Percentiles rank a stretch among this genome's conserved stretches.
phyloP scores from a whole-genome alignment of 2,888 invertebrate genomes.

The Eugnorisma glareosa region DNA sequence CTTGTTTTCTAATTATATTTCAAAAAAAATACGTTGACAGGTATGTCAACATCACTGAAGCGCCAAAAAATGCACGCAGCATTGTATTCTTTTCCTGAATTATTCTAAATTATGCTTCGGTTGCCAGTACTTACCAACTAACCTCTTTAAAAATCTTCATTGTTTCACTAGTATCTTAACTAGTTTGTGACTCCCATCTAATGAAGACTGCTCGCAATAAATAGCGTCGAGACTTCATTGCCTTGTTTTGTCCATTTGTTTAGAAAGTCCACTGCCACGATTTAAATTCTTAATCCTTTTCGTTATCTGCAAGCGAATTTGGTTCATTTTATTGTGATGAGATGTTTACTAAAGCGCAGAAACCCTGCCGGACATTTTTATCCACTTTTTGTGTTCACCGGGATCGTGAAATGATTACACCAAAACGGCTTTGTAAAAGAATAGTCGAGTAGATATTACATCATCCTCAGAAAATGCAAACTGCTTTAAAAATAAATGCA shows the following conservation, averaged over 20 bases:
- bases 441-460: slow-evolving; percentile 10
- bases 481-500: slow-evolving; percentile 49
- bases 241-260: slow-evolving; percentile 76
- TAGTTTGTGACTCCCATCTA: slow-evolving; percentile 20
- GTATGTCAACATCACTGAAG: neutral
- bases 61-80: neutral
- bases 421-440: slow-evolving; percentile 38
- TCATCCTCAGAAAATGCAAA: slow-evolving; percentile 27
- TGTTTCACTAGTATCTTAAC: slow-evolving; percentile 4
- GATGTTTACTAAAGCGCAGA: slow-evolving; percentile 56
- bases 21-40: neutral
- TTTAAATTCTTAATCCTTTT: slow-evolving; percentile 76
- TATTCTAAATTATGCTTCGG: neutral
- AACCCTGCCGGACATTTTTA: slow-evolving; percentile 32
- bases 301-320: slow-evolving; percentile 75
- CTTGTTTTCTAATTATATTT: neutral
- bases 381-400: slow-evolving; percentile 38
- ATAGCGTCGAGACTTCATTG: slow-evolving; percentile 69
- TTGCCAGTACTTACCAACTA: slow-evolving; percentile 2
- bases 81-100: neutral
- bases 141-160: neutral
- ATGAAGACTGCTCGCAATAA: slow-evolving; percentile 69
- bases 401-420: slow-evolving; percentile 37
- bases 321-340: slow-evolving; percentile 74
- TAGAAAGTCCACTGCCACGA: slow-evolving; percentile 66